phyloP scores from a whole-genome alignment of 2,797 vertebrate species.

The Champsocephalus gunnari region DNA sequence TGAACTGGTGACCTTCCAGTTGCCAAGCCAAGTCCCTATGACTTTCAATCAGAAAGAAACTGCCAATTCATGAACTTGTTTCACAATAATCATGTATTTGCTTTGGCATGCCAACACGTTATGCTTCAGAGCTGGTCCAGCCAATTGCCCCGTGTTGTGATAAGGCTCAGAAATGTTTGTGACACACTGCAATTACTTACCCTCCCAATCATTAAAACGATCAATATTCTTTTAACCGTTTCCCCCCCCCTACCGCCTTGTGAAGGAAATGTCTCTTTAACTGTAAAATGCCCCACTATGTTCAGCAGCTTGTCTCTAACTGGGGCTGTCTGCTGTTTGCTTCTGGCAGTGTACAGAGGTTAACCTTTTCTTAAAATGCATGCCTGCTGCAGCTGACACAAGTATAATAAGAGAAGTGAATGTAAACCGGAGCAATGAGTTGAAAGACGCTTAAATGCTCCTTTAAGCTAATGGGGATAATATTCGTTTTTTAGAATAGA shows the following conservation, averaged over 20 bases:
- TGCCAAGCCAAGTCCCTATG: no score
- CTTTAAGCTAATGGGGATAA: neutral
- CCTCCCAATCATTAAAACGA: neutral
- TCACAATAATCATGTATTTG: slow-evolving; percentile 9
- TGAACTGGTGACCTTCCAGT: no score
- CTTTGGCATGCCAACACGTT: slow-evolving; percentile 15
- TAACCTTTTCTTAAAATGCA: neutral
- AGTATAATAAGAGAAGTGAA: neutral
- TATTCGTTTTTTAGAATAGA: no score
- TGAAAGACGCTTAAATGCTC: neutral
- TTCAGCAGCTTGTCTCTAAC: neutral
- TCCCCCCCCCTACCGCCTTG: neutral
- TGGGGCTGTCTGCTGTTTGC: neutral
- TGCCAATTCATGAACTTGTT: neutral
- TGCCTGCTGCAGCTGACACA: neutral
- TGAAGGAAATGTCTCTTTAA: neutral
- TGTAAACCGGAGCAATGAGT: neutral
- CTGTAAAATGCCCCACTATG: neutral
- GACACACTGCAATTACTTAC: neutral
- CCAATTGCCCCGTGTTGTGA: slow-evolving; percentile 26
- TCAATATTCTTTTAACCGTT: neutral
- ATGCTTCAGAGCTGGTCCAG: slow-evolving; percentile 39
- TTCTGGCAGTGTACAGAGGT: neutral
- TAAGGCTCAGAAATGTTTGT: neutral
- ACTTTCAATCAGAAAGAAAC: neutral